These are phyloP conservation scores for Chirona hameri DNA, from an alignment of 2,888 invertebrate species.

Conservation along the genomic window DNA sequence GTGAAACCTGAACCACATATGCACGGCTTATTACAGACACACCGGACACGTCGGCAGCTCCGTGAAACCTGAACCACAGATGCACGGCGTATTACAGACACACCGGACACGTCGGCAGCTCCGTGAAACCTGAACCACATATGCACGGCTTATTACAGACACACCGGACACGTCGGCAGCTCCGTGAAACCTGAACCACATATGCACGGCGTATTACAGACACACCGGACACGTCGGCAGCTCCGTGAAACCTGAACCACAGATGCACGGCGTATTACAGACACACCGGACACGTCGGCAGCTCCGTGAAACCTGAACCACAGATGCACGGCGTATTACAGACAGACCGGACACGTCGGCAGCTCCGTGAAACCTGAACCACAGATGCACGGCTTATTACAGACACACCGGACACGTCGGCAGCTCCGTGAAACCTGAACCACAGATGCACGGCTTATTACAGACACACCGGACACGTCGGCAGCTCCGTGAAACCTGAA, in stretches of 20 bases:
- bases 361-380: constrained; percentile 92
- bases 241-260: constrained; percentile 91
- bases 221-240: constrained; percentile 96
- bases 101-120: too few species aligned
- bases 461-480: constrained; percentile 93
- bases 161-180: constrained; percentile 94
- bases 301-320: constrained; percentile 89
- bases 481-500: constrained; percentile 92
- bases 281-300: constrained; percentile 96
- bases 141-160: constrained; percentile 53
- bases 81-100: too few species aligned
- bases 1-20: too few species aligned
- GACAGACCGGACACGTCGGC: constrained; percentile 93
- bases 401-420: constrained; percentile 96
- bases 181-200: constrained; percentile 94
- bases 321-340: too few species aligned
- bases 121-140: too few species aligned
- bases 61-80: too few species aligned
- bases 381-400: too few species aligned
- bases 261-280: too few species aligned
- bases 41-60: too few species aligned
- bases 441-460: too few species aligned
- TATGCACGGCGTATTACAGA: too few species aligned
- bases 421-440: constrained; percentile 89
- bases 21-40: too few species aligned